These are phyloP conservation scores for Drosophila dives DNA, from an alignment of 2,888 invertebrate genomes.

Conservation along the genomic window DNA sequence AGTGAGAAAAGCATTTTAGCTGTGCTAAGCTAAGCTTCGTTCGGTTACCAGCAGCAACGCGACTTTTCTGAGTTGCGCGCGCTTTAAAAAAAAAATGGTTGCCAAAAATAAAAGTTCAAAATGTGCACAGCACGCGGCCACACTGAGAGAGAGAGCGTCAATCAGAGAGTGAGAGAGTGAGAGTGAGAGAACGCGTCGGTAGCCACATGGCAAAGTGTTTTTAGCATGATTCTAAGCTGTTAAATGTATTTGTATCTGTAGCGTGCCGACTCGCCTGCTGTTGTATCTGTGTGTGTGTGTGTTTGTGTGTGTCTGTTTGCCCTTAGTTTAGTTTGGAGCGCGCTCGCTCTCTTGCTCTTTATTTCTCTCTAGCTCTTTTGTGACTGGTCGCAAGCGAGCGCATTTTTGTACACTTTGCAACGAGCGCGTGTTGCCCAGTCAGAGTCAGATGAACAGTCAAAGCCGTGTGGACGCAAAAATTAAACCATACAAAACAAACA, in stretches of 20 bases:
- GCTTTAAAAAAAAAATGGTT: constrained; percentile 55
- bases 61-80: constrained; percentile 65
- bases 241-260: constrained; percentile 31
- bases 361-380: constrained; percentile 19
- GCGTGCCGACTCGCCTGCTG: constrained; percentile 30
- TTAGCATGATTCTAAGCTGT: constrained; percentile 30
- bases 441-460: constrained; percentile 64
- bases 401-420: constrained; percentile 62
- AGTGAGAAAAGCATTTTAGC: constrained; percentile 22
- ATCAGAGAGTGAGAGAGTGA: constrained; percentile 5
- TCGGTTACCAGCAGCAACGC: constrained; percentile 8
- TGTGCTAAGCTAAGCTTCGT: constrained; percentile 22
- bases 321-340: constrained; percentile 50
- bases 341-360: constrained; percentile 31
- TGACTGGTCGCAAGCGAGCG: constrained; percentile 48
- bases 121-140: constrained; percentile 63
- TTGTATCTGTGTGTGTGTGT: constrained; percentile 3
- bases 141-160: constrained; percentile 18
- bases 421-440: constrained; percentile 64
- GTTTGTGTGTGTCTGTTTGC: constrained; percentile 29
- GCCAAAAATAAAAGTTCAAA: constrained; percentile 70
- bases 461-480: constrained; percentile 55
- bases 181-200: constrained; percentile 15
- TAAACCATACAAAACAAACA: constrained; percentile 39
- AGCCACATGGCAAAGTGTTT: constrained; percentile 46